Percentiles rank a stretch among this genome's conserved stretches.
These are phyloP conservation scores for Torymus tubicola DNA, from an alignment of 2,888 invertebrate species.

Conservation along the genomic window DNA sequence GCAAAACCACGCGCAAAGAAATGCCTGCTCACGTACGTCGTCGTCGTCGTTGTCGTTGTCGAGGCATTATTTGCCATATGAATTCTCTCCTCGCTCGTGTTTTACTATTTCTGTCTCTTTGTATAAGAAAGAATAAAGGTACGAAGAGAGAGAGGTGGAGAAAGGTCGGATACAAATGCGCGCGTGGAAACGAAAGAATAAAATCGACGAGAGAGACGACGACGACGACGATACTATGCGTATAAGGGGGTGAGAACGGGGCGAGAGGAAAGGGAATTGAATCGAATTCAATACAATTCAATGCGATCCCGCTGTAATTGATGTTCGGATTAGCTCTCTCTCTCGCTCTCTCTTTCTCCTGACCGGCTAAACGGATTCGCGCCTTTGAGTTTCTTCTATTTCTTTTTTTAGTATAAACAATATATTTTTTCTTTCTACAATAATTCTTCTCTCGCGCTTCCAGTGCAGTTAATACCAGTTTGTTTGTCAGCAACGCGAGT, in stretches of 20 bases:
- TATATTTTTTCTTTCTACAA: no score
- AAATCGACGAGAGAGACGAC: slow-evolving; percentile 22
- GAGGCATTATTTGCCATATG: slow-evolving; percentile 28
- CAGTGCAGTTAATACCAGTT: no score
- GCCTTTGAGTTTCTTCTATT: not conserved
- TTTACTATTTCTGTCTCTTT: slow-evolving; percentile 42
- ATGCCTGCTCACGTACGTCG: no score
- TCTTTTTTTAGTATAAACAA: not conserved
- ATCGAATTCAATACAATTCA: slow-evolving; percentile 45
- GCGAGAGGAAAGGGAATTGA: slow-evolving; percentile 17
- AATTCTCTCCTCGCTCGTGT: slow-evolving; percentile 20
- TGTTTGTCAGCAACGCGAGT: no score
- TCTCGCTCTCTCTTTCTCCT: no score
- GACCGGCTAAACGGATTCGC: slow-evolving; percentile 1
- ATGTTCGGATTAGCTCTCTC: slow-evolving; percentile 32
- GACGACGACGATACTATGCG: no score
- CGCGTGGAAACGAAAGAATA: slow-evolving; percentile 36
- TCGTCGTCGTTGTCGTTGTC: not conserved
- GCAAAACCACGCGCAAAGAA: no score
- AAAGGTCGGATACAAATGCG: slow-evolving; percentile 45
- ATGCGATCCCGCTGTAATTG: slow-evolving; percentile 34
- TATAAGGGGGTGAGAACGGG: slow-evolving; percentile 36
- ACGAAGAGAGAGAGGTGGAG: not conserved
- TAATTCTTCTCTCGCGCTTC: no score
- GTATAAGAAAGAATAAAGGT: slow-evolving; percentile 32